Base-by-base conservation (phyloP, 2,888 invertebrate genomes). In the Omphaloscelis lunosa region DNA sequence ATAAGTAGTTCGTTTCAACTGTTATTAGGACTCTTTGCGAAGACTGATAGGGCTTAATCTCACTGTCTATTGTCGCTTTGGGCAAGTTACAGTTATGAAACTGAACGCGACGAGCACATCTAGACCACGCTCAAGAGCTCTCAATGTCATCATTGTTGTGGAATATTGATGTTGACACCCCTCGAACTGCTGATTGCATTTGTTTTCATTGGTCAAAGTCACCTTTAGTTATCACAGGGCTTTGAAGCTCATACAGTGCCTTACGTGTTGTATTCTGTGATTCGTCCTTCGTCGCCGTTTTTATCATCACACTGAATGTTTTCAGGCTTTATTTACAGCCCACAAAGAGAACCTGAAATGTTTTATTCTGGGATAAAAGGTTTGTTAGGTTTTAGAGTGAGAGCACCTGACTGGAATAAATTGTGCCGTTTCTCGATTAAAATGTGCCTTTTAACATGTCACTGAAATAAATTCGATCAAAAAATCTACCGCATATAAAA, bases 321-420 rank as follows among this genome's bases (percentile, higher is more conserved):
- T 53, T 11, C 59, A 59, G 27, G 9, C 3, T 20, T n/a, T 12
- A 39, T 68, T 67, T 39, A 39, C 27, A 56, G 20, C 27, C 7
- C 12, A 27, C 20, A 39, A 72, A 72, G 72, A 51, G 12, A 66
- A 66, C 6, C n/a, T 12, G 17, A 34, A 8, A 34, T 71, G 17
- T 48, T 63, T 72, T 65, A 72, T 48, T 34, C 8, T 72, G 34
- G 20, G 53, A 2, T 7, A 59, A 20, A 39, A 53, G 23, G 23
- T 68, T 72, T 69, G 15, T n/a, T 29, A 69, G 23, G 39, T 41
- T 27, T 71, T 39, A 34, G 20, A 70, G 5, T 59, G 23, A 23
- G 51, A 15, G 39, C 20, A 39, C 8, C 41, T 41, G 59, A 59
- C 69, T 59, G 41, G 17, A 67, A 45, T 39, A 51, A 29, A 70